These are phyloP conservation scores for Chlorospingus semifuscus DNA, from an alignment of 2,797 vertebrate genomes.

Conservation along the genomic window DNA sequence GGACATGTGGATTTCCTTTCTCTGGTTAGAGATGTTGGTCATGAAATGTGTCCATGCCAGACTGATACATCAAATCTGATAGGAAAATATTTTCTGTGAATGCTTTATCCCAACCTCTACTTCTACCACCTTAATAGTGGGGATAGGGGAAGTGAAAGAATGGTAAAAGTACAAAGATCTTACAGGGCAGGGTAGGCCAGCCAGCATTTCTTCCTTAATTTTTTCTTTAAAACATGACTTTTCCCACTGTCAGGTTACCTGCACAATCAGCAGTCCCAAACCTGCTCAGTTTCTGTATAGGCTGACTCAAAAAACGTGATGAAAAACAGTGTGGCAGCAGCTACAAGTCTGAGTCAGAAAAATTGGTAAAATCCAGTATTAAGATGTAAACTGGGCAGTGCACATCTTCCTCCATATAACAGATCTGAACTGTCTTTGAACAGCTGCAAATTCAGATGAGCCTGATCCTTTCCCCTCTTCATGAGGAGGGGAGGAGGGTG, in stretches of 20 bases:
- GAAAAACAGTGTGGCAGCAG: background rate
- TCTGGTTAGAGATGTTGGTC: background rate
- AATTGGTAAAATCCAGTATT: background rate
- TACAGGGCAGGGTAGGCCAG: background rate
- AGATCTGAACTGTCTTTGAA: background rate
- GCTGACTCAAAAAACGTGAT: background rate
- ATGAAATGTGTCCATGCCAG: background rate
- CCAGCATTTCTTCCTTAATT: background rate
- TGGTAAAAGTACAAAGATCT: background rate
- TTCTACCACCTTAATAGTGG: background rate
- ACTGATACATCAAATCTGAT: background rate
- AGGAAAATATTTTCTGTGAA: background rate
- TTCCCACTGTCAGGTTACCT: background rate
- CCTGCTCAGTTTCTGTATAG: background rate
- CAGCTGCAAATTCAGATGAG: background rate
- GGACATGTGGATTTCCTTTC: background rate
- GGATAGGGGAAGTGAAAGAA: background rate
- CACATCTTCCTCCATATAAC: background rate
- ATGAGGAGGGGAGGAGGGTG: fast-evolving
- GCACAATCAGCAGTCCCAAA: background rate
- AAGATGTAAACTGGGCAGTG: background rate
- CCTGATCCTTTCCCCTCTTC: background rate
- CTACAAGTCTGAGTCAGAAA: background rate
- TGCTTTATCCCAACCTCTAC: background rate
- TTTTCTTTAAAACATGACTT: background rate